Evolutionary conservation across 1,140 invertebrate genomes (phyloP).

Genomic region (Caenorhabditis briggsae): DNA sequence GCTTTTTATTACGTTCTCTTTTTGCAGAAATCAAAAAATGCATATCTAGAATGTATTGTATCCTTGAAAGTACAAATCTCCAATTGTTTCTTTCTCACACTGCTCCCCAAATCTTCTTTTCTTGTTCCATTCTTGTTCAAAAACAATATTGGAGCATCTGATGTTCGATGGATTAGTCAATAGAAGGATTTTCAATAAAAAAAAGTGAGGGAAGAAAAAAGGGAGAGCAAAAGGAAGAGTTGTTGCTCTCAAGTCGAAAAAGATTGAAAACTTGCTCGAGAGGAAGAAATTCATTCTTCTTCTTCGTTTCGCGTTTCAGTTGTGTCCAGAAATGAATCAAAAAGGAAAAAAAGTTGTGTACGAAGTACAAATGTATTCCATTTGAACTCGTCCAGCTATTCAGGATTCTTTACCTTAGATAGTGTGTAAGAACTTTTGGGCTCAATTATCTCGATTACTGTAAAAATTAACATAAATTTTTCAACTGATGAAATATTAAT

Average conservation of each 20-base stretch:
- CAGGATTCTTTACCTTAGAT: no score
- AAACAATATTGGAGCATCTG: conserved; percentile 15
- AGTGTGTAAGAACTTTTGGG: no score
- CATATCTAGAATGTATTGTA: not conserved
- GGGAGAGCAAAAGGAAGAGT: not conserved
- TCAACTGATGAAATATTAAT: no score
- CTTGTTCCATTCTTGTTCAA: not conserved
- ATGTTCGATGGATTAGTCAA: conserved; percentile 23
- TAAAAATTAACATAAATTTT: no score
- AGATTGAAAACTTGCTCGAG: conserved; percentile 24
- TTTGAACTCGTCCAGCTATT: no score
- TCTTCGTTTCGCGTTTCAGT: conserved; percentile 12
- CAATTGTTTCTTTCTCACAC: conserved; percentile 16
- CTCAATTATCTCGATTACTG: no score
- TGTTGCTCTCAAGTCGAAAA: conserved; percentile 17
- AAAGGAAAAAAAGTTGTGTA: not conserved
- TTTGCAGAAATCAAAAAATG: conserved; percentile 32
- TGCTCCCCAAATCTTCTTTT: not conserved
- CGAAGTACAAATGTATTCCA: no score
- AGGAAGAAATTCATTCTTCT: conserved; percentile 35
- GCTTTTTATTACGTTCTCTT: conserved; percentile 3
- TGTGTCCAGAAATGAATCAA: not conserved
- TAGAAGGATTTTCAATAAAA: conserved; percentile 26
- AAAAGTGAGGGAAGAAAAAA: not conserved
- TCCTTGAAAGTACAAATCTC: not conserved